Evolutionary conservation across 2,888 invertebrate genomes (phyloP).

Genomic region (Cephus nigrinus): DNA sequence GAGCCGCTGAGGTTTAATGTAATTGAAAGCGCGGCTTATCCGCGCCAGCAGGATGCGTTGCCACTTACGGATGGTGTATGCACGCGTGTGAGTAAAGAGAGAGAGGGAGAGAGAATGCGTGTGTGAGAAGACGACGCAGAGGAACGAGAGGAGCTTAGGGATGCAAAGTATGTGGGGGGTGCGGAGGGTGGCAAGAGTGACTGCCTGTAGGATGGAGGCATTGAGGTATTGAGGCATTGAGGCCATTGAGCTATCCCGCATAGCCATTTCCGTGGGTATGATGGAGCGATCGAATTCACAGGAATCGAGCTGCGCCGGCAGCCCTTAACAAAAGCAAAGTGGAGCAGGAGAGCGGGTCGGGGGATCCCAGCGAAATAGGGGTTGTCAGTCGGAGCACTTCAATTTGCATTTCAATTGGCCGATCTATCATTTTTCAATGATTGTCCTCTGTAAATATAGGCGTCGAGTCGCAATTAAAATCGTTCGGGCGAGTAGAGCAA

Average conservation of each 20-base stretch:
- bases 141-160: too few relatives aligned
- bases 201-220: slow-evolving; percentile 4
- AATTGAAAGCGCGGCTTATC: slow-evolving; percentile 42
- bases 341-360: background rate
- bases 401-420: slow-evolving; percentile 50
- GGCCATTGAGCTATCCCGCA: slow-evolving; percentile 6
- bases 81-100: too few relatives aligned
- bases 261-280: slow-evolving; percentile 13
- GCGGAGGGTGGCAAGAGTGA: background rate
- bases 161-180: too few relatives aligned
- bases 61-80: too few relatives aligned
- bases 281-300: slow-evolving; percentile 2
- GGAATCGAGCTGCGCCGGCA: background rate
- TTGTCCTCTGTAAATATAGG: background rate
- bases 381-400: slow-evolving; percentile 26
- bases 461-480: too few relatives aligned
- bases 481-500: too few relatives aligned
- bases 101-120: too few relatives aligned
- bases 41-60: slow-evolving; percentile 3
- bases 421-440: slow-evolving; percentile 6
- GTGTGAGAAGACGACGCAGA: too few relatives aligned
- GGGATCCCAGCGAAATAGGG: background rate
- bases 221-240: slow-evolving; percentile 9
- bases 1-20: slow-evolving; percentile 34
- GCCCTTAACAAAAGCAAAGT: background rate